A percentile compares a stretch with the other conserved stretches of the same genome.
These are phyloP conservation scores for Papilio polytes DNA, from an alignment of 1,140 invertebrate genomes.

Conservation along the genomic window DNA sequence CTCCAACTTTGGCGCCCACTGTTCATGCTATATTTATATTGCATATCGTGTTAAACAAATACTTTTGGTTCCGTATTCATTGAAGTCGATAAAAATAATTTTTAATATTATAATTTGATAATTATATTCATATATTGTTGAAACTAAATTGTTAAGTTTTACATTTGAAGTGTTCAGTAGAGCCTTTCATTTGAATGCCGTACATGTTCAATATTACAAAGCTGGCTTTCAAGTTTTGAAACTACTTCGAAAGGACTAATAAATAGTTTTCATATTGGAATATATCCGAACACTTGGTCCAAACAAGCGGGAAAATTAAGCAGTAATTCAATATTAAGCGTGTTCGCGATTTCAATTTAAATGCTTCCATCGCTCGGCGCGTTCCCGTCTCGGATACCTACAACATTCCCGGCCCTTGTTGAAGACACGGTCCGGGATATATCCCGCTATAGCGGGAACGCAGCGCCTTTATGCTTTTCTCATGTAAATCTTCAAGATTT, in stretches of 20 bases:
- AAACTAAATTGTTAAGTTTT: too few species aligned
- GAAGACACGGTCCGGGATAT: slow-evolving; percentile 52
- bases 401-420: slow-evolving; percentile 72
- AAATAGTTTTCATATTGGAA: slow-evolving; percentile 36
- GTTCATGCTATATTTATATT: slow-evolving; percentile 64
- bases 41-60: slow-evolving; percentile 49
- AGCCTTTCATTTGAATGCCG: neutral
- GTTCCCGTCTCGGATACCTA: slow-evolving; percentile 66
- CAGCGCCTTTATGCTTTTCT: slow-evolving; percentile 62
- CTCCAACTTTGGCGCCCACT: slow-evolving; percentile 74
- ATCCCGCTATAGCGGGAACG: slow-evolving; percentile 51
- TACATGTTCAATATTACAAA: neutral
- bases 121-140: too few species aligned
- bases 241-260: neutral
- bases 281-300: slow-evolving; percentile 19
- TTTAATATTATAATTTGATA: too few species aligned
- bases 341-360: slow-evolving; percentile 72
- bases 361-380: slow-evolving; percentile 66
- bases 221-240: neutral
- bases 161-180: too few species aligned
- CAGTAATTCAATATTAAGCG: slow-evolving; percentile 66
- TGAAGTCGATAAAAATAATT: too few species aligned
- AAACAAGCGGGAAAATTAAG: slow-evolving; percentile 41
- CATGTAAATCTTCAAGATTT: slow-evolving; percentile 76
- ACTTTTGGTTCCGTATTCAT: neutral